These are phyloP conservation scores for Scaptomyza pallida DNA, from an alignment of 1,140 invertebrate species.

Conservation along the genomic window DNA sequence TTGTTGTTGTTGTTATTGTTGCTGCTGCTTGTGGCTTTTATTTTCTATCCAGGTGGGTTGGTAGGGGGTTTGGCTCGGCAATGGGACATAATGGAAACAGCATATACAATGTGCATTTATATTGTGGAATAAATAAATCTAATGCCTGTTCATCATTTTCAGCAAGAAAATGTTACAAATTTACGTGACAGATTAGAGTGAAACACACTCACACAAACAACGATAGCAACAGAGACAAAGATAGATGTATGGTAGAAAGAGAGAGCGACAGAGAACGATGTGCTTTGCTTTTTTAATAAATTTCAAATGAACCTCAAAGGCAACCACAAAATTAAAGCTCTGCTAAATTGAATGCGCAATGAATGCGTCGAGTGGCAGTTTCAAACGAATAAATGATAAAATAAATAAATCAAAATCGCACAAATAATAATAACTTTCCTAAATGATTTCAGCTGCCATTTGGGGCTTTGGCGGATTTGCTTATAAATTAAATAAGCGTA, in stretches of 20 bases:
- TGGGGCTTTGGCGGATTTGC: not conserved
- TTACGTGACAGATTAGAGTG: slow-evolving; percentile 76
- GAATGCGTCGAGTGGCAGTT: slow-evolving; percentile 9
- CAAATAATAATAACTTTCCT: not conserved
- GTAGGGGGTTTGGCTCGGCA: no score
- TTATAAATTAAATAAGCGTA: not conserved
- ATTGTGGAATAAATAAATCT: slow-evolving; percentile 78
- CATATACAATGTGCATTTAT: slow-evolving; percentile 59
- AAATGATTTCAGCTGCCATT: not conserved
- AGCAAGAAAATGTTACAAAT: slow-evolving; percentile 70
- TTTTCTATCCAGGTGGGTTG: slow-evolving; percentile 37
- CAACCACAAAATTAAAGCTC: slow-evolving; percentile 31
- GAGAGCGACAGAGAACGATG: slow-evolving; percentile 2
- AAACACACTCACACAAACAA: slow-evolving; percentile 22
- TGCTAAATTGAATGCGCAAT: slow-evolving; percentile 38
- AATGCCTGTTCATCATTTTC: slow-evolving; percentile 74
- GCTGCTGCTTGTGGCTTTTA: slow-evolving; percentile 48
- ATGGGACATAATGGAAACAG: slow-evolving; percentile 53
- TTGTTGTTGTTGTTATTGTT: slow-evolving; percentile 19
- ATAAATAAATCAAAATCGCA: slow-evolving; percentile 1
- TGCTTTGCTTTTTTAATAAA: slow-evolving; percentile 62
- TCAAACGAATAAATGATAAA: slow-evolving; percentile 18
- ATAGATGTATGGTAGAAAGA: slow-evolving; percentile 13
- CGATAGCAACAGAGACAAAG: slow-evolving; percentile 21
- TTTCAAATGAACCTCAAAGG: slow-evolving; percentile 66